phyloP scores from a whole-genome alignment of 2,888 invertebrate species.

The Tortrix viridana region DNA sequence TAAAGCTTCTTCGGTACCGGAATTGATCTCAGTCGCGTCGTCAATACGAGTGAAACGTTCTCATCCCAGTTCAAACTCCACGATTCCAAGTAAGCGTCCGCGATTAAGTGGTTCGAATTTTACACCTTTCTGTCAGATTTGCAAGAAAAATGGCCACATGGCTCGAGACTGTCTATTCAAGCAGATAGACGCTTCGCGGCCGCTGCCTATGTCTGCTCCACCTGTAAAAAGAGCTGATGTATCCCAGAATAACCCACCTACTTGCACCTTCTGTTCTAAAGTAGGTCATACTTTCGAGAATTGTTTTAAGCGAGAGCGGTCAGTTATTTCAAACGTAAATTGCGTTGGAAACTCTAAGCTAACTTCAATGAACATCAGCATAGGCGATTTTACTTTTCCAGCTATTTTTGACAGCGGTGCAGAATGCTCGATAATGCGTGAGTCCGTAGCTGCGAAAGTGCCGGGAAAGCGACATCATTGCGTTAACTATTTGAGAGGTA shows the following conservation, averaged over 20 bases:
- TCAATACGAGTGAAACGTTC: slow-evolving; percentile 40
- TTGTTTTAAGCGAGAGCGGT: slow-evolving; percentile 43
- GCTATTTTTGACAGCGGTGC: slow-evolving; percentile 49
- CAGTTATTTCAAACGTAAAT: slow-evolving; percentile 44
- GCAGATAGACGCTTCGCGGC: no score
- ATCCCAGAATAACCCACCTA: slow-evolving; percentile 30
- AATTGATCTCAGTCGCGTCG: slow-evolving; percentile 47
- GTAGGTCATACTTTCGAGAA: slow-evolving; percentile 45
- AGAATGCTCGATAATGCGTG: no score
- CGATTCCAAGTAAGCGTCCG: no score
- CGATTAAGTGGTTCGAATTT: no score
- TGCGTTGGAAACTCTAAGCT: slow-evolving; percentile 37
- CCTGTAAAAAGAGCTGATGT: no score
- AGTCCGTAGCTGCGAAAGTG: slow-evolving; percentile 43
- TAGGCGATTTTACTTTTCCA: slow-evolving; percentile 31
- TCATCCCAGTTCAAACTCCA: slow-evolving; percentile 8
- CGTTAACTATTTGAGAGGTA: slow-evolving; percentile 42
- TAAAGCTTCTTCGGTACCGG: slow-evolving; percentile 43
- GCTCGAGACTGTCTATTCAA: no score
- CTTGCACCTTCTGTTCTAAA: slow-evolving; percentile 44
- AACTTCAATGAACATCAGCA: slow-evolving; percentile 29
- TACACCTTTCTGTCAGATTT: slow-evolving; percentile 32
- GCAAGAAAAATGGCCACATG: slow-evolving; percentile 41
- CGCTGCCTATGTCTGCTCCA: no score
- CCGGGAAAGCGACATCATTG: slow-evolving; percentile 40